phyloP scores from a whole-genome alignment of 2,797 vertebrate species.

The Phoxinus dragarum region DNA sequence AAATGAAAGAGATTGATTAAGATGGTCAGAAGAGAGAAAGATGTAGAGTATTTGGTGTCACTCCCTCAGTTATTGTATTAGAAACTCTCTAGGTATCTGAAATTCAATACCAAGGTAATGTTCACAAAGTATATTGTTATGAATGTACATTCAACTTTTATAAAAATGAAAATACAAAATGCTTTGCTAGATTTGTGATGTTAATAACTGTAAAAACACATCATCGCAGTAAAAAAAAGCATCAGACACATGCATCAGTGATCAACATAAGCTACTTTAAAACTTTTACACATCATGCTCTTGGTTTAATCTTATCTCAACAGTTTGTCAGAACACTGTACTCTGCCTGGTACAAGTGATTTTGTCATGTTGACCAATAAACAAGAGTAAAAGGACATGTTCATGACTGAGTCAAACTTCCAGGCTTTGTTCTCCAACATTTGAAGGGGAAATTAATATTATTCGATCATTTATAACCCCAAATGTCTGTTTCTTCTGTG shows the following conservation, averaged over 20 bases:
- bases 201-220: background rate
- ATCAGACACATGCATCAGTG: background rate
- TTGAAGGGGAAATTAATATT: background rate
- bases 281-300: slow-evolving; percentile 10
- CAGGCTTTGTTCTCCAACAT: background rate
- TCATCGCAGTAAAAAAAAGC: background rate
- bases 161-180: background rate
- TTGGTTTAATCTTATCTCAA: slow-evolving; percentile 29
- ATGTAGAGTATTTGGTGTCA: background rate
- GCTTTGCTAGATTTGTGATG: background rate
- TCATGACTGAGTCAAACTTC: slow-evolving; percentile 7
- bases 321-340: slow-evolving; percentile 13
- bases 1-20: background rate
- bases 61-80: background rate
- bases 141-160: background rate
- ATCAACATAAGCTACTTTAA: background rate
- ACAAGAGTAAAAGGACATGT: slow-evolving; percentile 26
- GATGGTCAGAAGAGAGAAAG: background rate
- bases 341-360: slow-evolving; percentile 8
- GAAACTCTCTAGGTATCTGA: background rate
- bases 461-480: background rate
- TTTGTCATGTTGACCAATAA: background rate
- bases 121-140: background rate
- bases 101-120: background rate
- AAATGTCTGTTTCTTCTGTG: too few species aligned